Evolutionary conservation across 2,797 vertebrate species (phyloP), one percentile per base, ranked within the genome.

Genomic region (Anableps anableps): DNA sequence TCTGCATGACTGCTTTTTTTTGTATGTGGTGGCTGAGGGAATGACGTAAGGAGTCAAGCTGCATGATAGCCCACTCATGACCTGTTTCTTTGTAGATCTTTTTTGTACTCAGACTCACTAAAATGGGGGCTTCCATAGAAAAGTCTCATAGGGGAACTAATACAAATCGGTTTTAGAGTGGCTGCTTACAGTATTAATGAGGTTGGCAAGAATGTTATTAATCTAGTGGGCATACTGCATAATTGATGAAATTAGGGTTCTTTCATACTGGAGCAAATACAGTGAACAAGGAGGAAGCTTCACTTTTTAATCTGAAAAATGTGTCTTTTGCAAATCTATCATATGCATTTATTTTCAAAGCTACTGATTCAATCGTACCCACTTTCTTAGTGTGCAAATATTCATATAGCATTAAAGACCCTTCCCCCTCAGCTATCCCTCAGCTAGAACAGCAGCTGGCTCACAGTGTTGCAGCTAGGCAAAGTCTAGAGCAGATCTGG

Each of bases 141-240:
- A 76, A 90, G 77, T 86, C 48, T 86, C 76, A 86, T 47, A 62
- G 78, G 84, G 72, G 60, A 86, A 85, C 82, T 82, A 62, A 87
- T 88, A 93, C 89, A 77, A 91, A 95, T 95, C 86, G 64, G 72
- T 95, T 94, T 94, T 93, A 90, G 90, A 95, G 80, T 76, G 85
- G 78, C 62, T 81, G 23, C 89, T 94, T 92, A 90, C 88, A 90
- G 79, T 91, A 90, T 91, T 93, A 92, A 93, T 93, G 91, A 93
- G 88, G 79, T 80, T 89, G 78, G 85, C 83, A 73, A 80, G 64
- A 81, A 83, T 74, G 72, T 89, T 85, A 92, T 93, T 90, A 92
- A 93, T 93, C 85, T 86, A 60, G 60, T 78, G 78, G 72, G 84
- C 80, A 80, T 86, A 78, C 85, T 92, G 84, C 89, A 92, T 92